A percentile compares a stretch with the other conserved stretches of the same genome.
These are phyloP conservation scores for Paedocypris sp. DNA, from an alignment of 2,113 vertebrate species.

Conservation along the genomic window DNA sequence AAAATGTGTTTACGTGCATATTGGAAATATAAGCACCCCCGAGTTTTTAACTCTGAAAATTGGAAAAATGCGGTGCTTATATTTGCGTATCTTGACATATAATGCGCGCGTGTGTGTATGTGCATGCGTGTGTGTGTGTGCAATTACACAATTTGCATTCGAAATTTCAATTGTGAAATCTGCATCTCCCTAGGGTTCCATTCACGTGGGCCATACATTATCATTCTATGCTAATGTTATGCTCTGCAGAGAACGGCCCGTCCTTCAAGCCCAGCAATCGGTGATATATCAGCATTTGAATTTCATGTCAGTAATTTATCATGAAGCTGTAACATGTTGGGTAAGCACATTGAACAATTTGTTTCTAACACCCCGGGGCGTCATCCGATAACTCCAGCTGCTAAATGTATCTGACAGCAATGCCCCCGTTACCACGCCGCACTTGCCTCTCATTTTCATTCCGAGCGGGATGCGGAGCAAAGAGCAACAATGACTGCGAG, in stretches of 20 bases:
- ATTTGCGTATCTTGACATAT: no score
- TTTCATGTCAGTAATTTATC: not conserved
- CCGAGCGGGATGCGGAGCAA: conserved; percentile 12
- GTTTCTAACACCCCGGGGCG: conserved; percentile 14
- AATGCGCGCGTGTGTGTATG: no score
- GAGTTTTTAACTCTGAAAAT: no score
- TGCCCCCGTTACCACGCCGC: conserved; percentile 23
- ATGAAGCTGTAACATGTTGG: conserved; percentile 11
- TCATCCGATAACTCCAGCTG: conserved; percentile 19
- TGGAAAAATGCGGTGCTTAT: no score
- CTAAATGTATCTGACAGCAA: conserved; percentile 37
- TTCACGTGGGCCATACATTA: no score
- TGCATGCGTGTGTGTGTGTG: no score
- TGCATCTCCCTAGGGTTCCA: no score
- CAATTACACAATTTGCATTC: no score
- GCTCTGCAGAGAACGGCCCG: not conserved
- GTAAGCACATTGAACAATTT: conserved; percentile 19
- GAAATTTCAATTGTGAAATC: no score
- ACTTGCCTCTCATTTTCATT: conserved; percentile 21
- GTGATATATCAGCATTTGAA: not conserved
- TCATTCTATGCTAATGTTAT: not conserved
- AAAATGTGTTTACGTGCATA: no score
- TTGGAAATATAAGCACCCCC: no score
- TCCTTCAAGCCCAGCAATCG: not conserved
- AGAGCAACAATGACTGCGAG: not conserved